Base-by-base conservation (phyloP, 2,797 vertebrate genomes). In the Acanthis flammea region DNA sequence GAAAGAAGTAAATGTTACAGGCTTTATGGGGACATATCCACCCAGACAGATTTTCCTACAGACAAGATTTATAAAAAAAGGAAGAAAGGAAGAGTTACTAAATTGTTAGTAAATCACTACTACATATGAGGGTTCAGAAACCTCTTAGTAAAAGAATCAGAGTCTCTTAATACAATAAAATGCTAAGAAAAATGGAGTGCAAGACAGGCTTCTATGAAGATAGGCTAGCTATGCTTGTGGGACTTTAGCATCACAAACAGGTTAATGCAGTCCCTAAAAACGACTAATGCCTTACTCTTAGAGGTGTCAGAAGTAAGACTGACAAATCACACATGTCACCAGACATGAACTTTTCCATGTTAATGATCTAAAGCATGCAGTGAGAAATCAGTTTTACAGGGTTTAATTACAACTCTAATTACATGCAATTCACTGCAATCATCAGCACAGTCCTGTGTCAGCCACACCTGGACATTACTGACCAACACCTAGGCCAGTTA, bases 101-200 rank as follows among this genome's bases (percentile, higher is more conserved):
- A 44, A 72, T 60, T 51, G 19, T 35, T 35, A 19, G 6, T 37
- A 37, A 76, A 70, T 63, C 39, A 58, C 5, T 16, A 57, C 48
- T 35, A 76, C 19, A 4, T 47, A 35, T 58, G 12, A 77, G 55
- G 30, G 68, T 85, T 87, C 63, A 88, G 74, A 97, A 96, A 92
- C 22, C 79, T 23, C 8, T 67, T 30, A 45, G 65, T 66, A 39
- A 70, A 93, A 60, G 21, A 70, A 60, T 37, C 21, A 45, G 17
- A 9, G 48, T 39, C 54, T 79, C 86, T 95, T 92, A 92, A 80
- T 88, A 93, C 58, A 83, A 66, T 58, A 65, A 95, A 97, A 96
- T 72, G 78, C 70, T 66, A 28, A 92, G 53, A 76, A 94, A 97
- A 96, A 95, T 87, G 58, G 97, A 95, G 72, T 77, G 57, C 88